These are phyloP conservation scores for Drosophila monieri DNA, from an alignment of 2,888 invertebrate genomes.

Conservation along the genomic window DNA sequence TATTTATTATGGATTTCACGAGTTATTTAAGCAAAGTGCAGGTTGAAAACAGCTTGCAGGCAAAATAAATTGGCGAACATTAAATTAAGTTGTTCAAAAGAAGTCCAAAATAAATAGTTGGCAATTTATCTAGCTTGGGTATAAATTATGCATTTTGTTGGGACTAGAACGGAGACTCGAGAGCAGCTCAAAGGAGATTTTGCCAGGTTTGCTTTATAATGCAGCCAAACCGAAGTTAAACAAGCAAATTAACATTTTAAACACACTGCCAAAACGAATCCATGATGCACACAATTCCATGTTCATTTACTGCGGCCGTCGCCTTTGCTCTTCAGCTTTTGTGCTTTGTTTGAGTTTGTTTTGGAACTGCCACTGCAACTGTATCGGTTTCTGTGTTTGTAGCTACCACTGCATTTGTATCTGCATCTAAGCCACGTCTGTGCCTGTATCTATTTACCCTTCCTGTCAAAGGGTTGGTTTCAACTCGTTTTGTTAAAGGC, in stretches of 20 bases:
- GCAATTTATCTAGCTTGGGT: constrained; percentile 22
- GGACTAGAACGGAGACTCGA: constrained; percentile 2
- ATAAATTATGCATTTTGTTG: constrained; percentile 29
- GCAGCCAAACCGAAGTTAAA: constrained; percentile 30
- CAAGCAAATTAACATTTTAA: constrained; percentile 45
- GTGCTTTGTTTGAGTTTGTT: constrained; percentile 66
- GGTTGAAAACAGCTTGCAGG: constrained; percentile 12
- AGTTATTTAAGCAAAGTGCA: constrained; percentile 19
- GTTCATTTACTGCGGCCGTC: constrained; percentile 41
- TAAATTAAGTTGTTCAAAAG: constrained; percentile 27
- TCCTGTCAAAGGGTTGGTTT: constrained; percentile 35
- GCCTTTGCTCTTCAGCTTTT: constrained; percentile 53
- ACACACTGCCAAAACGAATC: constrained; percentile 37
- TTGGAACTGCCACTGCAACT: constrained; percentile 16
- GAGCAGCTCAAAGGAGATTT: constrained; percentile 12
- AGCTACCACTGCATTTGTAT: constrained; percentile 25
- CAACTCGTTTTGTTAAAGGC: constrained; percentile 33
- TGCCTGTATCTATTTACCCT: constrained; percentile 22
- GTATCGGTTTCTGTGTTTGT: constrained; percentile 10
- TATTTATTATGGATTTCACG: constrained; percentile 2
- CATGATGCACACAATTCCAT: constrained; percentile 34
- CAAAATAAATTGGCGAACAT: constrained; percentile 30
- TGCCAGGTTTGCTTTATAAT: constrained; percentile 5
- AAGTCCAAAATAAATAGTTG: constrained; percentile 23
- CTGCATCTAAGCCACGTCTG: constrained; percentile 27